Evolutionary conservation across 2,888 invertebrate genomes (phyloP).

Genomic region (Thecocarcelia acutangulata): DNA sequence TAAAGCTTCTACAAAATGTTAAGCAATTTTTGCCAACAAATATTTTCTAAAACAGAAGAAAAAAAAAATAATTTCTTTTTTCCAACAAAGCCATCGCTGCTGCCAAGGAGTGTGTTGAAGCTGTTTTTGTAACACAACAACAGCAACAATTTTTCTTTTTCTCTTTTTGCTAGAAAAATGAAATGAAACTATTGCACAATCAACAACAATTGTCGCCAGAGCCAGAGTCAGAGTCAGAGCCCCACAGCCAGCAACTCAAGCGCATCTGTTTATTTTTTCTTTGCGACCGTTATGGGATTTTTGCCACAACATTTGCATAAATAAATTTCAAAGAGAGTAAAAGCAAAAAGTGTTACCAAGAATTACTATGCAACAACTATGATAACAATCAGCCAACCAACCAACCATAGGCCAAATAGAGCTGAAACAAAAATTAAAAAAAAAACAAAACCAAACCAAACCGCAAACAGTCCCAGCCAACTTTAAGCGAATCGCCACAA

Average conservation of each 20-base stretch:
- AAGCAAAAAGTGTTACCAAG: constrained; percentile 62
- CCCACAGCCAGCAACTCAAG: constrained; percentile 58
- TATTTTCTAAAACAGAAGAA: constrained; percentile 36
- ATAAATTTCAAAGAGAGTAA: not conserved
- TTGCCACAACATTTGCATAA: not conserved
- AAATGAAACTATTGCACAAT: constrained; percentile 60
- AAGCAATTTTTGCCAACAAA: constrained; percentile 29
- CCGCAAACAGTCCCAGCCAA: constrained; percentile 39
- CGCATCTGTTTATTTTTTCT: constrained; percentile 47
- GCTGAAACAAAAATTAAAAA: not conserved
- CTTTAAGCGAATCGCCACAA: constrained; percentile 59
- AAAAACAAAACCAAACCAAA: constrained; percentile 30
- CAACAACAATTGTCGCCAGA: constrained; percentile 68
- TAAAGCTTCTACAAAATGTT: constrained; percentile 47
- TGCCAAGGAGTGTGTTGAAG: no score
- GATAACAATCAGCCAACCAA: constrained; percentile 67
- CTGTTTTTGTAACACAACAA: constrained; percentile 9
- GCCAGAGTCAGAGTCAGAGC: no score
- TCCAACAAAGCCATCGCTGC: no score
- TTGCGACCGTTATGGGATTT: constrained; percentile 11
- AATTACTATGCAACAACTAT: constrained; percentile 66
- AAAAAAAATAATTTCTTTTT: constrained; percentile 12
- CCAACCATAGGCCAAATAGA: constrained; percentile 54
- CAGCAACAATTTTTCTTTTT: constrained; percentile 49
- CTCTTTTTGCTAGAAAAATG: not conserved